Base-by-base conservation (phyloP, 2,797 vertebrate genomes). In the Anguilla pacifica region DNA sequence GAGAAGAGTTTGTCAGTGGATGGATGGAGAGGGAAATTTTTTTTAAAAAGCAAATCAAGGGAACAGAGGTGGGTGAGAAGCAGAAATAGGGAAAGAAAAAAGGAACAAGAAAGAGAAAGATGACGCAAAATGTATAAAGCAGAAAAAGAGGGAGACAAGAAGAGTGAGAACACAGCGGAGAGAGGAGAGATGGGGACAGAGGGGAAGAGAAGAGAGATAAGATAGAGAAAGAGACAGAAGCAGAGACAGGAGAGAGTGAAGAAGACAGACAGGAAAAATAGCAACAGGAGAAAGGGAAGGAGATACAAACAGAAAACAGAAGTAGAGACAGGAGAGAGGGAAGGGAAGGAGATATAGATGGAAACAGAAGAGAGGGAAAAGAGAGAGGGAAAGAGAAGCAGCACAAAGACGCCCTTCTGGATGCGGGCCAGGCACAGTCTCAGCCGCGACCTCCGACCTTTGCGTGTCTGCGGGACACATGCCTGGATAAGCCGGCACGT, bases 231-330 rank as follows among this genome's bases (percentile, higher is more conserved):
- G 79, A 53, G 10, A 53, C 2, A 83, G 81, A 3, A 10, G 46
- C 11, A 83, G 46, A 79, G 7, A 13, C n/a, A 43, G 51, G 51
- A 17, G 35, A 77, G 72, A 77, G 35, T 6, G 11, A 43, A 3
- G 22, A 1, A 31, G n/a, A 31, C 2, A 72, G 28, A 72, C 1
- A 31, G 25, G 19, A 9, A 67, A 28, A 28, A 28, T 0, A 11
- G 6, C 3, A 5, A 28, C 13, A 17, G 19, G 61, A n/a, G 7
- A 19, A 10, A n/a, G 61, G 22, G 61, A 64, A n/a, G 22, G 22
- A 88, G 85, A 86, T 88, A 92, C 91, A 91, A 93, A 89, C 92
- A 89, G 91, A 88, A 59, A n/a, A 49, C 6, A 25, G 79, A 28
- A 53, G 49, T 13, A 53, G 46, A 43, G 2, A 13, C 72, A 43